Percentiles rank a stretch among this genome's conserved stretches.
Evolutionary conservation across 2,113 vertebrate species (phyloP).

Genomic region (Siniperca knerii): DNA sequence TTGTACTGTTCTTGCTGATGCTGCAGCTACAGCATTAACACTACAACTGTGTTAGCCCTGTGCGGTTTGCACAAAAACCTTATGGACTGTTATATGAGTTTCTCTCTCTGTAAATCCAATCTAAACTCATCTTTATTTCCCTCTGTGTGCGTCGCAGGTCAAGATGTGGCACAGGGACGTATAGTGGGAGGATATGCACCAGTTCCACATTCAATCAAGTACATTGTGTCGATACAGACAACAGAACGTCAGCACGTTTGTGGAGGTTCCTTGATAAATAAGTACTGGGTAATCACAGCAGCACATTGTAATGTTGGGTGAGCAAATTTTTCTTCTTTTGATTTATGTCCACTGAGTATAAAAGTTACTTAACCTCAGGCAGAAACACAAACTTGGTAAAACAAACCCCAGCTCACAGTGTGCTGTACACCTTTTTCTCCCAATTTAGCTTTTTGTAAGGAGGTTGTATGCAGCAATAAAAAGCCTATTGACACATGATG

Average conservation of each 20-base stretch:
- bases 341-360: not conserved
- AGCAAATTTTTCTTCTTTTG: slow-evolving; percentile 48
- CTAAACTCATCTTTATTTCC: slow-evolving; percentile 20
- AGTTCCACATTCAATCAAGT: slow-evolving; percentile 83
- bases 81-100: not conserved
- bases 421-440: not conserved
- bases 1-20: slow-evolving; percentile 15
- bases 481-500: not conserved
- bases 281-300: slow-evolving; percentile 90
- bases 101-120: slow-evolving; percentile 15
- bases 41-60: slow-evolving; percentile 8
- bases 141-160: slow-evolving; percentile 67
- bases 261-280: slow-evolving; percentile 88
- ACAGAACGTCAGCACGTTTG: slow-evolving; percentile 84
- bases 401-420: not conserved
- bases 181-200: slow-evolving; percentile 86
- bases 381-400: not conserved
- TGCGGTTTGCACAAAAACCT: slow-evolving; percentile 3
- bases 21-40: not conserved
- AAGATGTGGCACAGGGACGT: slow-evolving; percentile 44
- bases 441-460: not conserved
- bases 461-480: not conserved
- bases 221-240: slow-evolving; percentile 87
- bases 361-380: not conserved
- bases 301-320: slow-evolving; percentile 90